Base-by-base conservation (phyloP, 1,140 invertebrate species). In the Drosophila ogumai region DNA sequence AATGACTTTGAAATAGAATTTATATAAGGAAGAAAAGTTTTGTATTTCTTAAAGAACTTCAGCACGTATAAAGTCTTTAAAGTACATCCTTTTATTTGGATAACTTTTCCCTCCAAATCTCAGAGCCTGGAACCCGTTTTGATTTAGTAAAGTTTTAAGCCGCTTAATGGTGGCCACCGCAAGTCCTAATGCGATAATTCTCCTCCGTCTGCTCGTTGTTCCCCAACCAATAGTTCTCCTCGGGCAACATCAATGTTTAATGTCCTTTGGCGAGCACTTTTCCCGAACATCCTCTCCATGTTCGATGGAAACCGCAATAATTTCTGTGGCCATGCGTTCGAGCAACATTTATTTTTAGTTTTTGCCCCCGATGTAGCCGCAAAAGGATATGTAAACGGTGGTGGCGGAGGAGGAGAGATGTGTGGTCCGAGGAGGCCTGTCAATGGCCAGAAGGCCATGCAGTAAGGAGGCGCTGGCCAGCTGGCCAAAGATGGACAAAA, bases 341-440 rank as follows among this genome's bases (percentile, higher is more conserved):
- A 59, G 57, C 44, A 72, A 73, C 79, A 82, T 87, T 87, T 79
- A 82, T 87, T 88, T 73, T 79, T 72, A 88, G 84, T 88, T 86
- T 71, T 66, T 9, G 17, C 22, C 41, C 15, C 59, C 40, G 50
- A 75, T 65, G 75, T 55, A 61, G 47, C 75, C 79, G 28, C 71
- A 81, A 75, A 78, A 50, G 61, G 71, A 72, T 73, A 66, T 67
- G 66, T 43, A 6, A 44, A 19, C 15, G 60, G n/a, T 13, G 38
- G 65, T 60, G 47, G 32, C 60, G 55, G 31, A 56, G 50, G 31
- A 68, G 69, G 34, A 61, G 69, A 17, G 40, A 65, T 78, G 63
- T 43, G 56, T 65, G 61, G 56, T 38, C 19, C 32, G 36, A 34
- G 43, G 60, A 68, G 71, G 67, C 59, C 80, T 77, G 82, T 88